Evolutionary conservation across 2,888 invertebrate genomes (phyloP).

Genomic region (Leptogaster cylindrica): DNA sequence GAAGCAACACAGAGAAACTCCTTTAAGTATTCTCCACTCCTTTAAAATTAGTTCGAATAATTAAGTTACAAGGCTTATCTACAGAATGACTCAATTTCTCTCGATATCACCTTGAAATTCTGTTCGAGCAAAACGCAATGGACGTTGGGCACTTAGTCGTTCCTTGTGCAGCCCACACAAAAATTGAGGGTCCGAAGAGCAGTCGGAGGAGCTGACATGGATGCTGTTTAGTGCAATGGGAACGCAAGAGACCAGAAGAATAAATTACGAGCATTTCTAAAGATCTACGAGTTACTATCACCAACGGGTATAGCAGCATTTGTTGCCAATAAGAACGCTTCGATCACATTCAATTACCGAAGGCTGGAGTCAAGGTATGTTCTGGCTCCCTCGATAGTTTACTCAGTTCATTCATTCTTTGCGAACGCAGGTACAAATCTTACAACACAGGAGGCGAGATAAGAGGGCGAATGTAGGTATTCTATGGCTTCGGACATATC

Average conservation of each 20-base stretch:
- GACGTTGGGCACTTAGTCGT: slow-evolving; percentile 30
- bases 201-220: background rate
- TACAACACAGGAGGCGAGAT: slow-evolving; percentile 17
- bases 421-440: slow-evolving; percentile 25
- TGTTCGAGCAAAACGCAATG: background rate
- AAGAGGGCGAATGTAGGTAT: background rate
- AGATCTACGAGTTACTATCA: slow-evolving; percentile 32
- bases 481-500: background rate
- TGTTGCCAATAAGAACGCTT: slow-evolving; percentile 32
- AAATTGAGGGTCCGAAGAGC: slow-evolving; percentile 3
- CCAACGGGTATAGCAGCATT: slow-evolving; percentile 8
- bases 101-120: slow-evolving; percentile 23
- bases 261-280: slow-evolving; percentile 30
- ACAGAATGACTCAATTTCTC: slow-evolving; percentile 27
- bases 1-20: too few relatives aligned
- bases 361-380: background rate
- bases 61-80: slow-evolving; percentile 29
- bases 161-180: slow-evolving; percentile 25
- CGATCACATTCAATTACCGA: slow-evolving; percentile 38
- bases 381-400: background rate
- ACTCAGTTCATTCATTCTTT: slow-evolving; percentile 36
- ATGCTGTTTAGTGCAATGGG: slow-evolving; percentile 9
- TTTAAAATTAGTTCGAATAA: too few relatives aligned
- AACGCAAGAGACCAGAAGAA: background rate
- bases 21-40: too few relatives aligned